phyloP scores from a whole-genome alignment of 2,888 invertebrate genomes.

The Calameuta filiformis region DNA sequence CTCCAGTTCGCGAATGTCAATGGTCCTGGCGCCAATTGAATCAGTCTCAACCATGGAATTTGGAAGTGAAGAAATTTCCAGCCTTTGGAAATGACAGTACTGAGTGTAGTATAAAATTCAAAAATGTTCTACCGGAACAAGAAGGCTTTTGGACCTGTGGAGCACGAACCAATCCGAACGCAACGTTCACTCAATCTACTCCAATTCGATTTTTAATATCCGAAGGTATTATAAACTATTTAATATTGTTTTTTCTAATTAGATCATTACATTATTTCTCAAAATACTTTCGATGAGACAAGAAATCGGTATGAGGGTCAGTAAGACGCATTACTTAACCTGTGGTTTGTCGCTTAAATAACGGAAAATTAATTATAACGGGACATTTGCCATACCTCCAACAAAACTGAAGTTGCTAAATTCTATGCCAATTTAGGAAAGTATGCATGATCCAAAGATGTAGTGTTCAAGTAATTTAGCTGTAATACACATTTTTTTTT shows the following conservation, averaged over 20 bases:
- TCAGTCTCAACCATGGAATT: slow-evolving; percentile 59
- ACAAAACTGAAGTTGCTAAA: neutral
- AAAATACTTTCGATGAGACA: neutral
- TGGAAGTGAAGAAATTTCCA: slow-evolving; percentile 56
- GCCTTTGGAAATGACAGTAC: slow-evolving; percentile 57
- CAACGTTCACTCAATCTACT: slow-evolving; percentile 50
- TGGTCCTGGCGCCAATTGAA: slow-evolving; percentile 62
- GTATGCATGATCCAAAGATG: neutral
- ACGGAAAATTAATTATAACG: neutral
- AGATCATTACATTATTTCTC: neutral
- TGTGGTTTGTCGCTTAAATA: neutral
- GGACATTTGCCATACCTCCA: neutral
- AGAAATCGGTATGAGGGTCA: neutral
- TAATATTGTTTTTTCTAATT: neutral
- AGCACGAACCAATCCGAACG: slow-evolving; percentile 46
- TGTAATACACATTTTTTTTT: neutral
- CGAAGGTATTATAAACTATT: slow-evolving; percentile 42
- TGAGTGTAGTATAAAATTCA: slow-evolving; percentile 60
- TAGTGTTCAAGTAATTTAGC: neutral
- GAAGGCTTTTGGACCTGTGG: slow-evolving; percentile 63
- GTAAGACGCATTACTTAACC: neutral
- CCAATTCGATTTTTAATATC: slow-evolving; percentile 56
- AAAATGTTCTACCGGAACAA: slow-evolving; percentile 56
- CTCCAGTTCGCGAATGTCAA: slow-evolving; percentile 57
- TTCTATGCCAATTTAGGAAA: neutral